Evolutionary conservation across 2,113 vertebrate genomes (phyloP).

Genomic region (Dendrocopos noguchii): DNA sequence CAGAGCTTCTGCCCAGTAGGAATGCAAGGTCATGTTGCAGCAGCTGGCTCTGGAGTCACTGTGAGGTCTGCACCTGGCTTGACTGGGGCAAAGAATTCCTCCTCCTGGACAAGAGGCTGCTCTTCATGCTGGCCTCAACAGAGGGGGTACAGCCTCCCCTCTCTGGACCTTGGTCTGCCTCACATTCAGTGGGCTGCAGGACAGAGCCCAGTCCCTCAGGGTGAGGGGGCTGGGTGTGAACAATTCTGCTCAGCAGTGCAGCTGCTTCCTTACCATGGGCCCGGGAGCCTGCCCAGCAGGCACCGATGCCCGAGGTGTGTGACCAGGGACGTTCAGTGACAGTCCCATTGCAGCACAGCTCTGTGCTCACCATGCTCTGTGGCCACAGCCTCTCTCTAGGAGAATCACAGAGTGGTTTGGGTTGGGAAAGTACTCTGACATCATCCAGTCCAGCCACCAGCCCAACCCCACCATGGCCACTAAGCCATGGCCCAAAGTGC

Average conservation of each 20-base stretch:
- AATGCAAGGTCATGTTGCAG: background rate
- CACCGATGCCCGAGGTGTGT: background rate
- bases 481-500: too few relatives aligned
- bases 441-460: too few relatives aligned
- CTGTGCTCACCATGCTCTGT: background rate
- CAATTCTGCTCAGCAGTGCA: background rate
- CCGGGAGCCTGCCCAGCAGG: background rate
- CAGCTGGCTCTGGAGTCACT: background rate
- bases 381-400: background rate
- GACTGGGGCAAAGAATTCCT: background rate
- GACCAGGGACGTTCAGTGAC: background rate
- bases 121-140: background rate
- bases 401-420: too few relatives aligned
- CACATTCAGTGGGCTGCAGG: background rate
- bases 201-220: background rate
- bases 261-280: background rate
- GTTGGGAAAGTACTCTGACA: too few relatives aligned
- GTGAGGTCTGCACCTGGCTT: background rate
- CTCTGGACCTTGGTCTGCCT: background rate
- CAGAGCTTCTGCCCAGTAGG: background rate
- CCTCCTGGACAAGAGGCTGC: background rate
- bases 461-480: too few relatives aligned
- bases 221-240: background rate
- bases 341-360: background rate
- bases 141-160: background rate